Evolutionary conservation across 2,888 invertebrate species (phyloP), one percentile per base, ranked within the genome.

Genomic region (Acronicta psi): DNA sequence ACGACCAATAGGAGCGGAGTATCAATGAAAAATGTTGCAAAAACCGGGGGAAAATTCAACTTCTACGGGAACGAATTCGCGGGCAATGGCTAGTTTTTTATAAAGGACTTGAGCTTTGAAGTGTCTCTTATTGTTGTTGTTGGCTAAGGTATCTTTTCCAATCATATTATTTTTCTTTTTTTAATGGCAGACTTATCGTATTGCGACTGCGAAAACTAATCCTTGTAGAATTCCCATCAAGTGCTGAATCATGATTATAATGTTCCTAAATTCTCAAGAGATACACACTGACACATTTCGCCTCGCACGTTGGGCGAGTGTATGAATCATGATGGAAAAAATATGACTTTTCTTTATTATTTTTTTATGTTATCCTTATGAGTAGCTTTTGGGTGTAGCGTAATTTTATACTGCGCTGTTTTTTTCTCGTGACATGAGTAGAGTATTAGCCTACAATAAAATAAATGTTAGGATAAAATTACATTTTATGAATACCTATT

Each of bases 171-270:
- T 23, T 47, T 31, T 17, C 16, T n/a, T 9, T 36, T 14, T 44
- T 34, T n/a, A 16, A 54, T 20, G 29, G 31, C 44, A 47, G 23
- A 13, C 8, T 5, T 43, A 29, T 44, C 38, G 23, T 9, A 14
- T 20, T 2, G 31, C 16, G 41, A 42, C 31, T 11, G 8, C n/a
- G 42, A 54, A 20, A 37, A 29, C 47, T 55, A 61, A 53, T 56
- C 60, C 56, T 55, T 2, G 46, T 59, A 60, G 55, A 25, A 31
- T 66, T 59, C 45, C 44, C 49, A 60, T 67, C 46, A 55, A 58
- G 58, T 38, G 58, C 53, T 59, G 65, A 69, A 44, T 73, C 64
- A 62, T 65, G 76, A 60, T 75, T 69, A 49, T 75, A 59, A 62
- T 75, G 73, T 69, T 59, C 59, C 56, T 42, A 38, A 59, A 62